These are phyloP conservation scores for Mesocentrotus franciscanus DNA, from an alignment of 53 echinoderm and acorn worm genomes.

Conservation along the genomic window DNA sequence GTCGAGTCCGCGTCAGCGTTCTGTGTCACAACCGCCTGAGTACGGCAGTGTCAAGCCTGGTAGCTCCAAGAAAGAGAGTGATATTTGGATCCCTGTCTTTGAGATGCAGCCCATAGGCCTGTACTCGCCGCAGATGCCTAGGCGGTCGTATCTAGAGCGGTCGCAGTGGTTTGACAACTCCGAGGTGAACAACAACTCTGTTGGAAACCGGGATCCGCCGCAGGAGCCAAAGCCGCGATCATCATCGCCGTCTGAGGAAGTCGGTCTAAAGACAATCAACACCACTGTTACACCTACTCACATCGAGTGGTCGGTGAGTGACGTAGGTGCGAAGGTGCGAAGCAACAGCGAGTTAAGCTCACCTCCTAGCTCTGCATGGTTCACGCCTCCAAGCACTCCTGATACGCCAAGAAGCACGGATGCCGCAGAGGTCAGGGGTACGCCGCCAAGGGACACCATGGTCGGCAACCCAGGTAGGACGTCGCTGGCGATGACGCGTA, in stretches of 20 bases:
- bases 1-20: conserved; percentile 59
- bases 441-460: conserved; percentile 14
- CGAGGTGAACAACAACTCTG: conserved; percentile 61
- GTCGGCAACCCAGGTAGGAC: conserved; percentile 39
- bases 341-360: conserved; percentile 65
- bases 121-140: conserved; percentile 67
- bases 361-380: conserved; percentile 63
- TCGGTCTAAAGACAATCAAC: conserved; percentile 49
- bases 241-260: conserved; percentile 46
- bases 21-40: conserved; percentile 64
- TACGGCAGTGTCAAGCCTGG: conserved; percentile 58
- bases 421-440: neutral
- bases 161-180: conserved; percentile 54
- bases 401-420: conserved; percentile 62
- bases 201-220: neutral
- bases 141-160: conserved; percentile 67
- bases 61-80: conserved; percentile 46
- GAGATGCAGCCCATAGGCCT: conserved; percentile 62
- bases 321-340: conserved; percentile 23
- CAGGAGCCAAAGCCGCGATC: conserved; percentile 35
- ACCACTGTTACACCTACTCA: conserved; percentile 45
- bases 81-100: conserved; percentile 65
- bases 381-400: conserved; percentile 62
- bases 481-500: conserved; percentile 49
- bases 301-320: conserved; percentile 57